Conservation (phyloP, 2,888 invertebrate genomes). For the Colostygia pectinataria region DNA sequence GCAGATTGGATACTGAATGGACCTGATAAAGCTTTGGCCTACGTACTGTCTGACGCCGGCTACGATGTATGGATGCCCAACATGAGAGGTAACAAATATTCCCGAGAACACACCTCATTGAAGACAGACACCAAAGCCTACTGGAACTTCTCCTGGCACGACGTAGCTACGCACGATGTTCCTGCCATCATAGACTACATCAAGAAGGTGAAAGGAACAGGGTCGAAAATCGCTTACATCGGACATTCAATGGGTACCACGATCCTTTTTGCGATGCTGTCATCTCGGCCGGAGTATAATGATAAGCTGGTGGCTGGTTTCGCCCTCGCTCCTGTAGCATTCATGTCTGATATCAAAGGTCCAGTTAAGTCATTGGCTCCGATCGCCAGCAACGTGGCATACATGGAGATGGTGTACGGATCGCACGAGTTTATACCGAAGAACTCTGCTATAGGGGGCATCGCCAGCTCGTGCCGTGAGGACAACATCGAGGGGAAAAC, state of each 20-base stretch:
- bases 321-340: slow-evolving; percentile 87
- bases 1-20: slow-evolving; percentile 90
- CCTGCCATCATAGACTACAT: slow-evolving; percentile 91
- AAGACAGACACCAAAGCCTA: slow-evolving; percentile 83
- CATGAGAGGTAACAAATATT: slow-evolving; percentile 90
- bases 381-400: slow-evolving; percentile 81
- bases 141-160: slow-evolving; percentile 93
- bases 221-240: slow-evolving; percentile 84
- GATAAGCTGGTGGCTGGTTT: slow-evolving; percentile 85
- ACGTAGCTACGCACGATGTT: slow-evolving; percentile 93
- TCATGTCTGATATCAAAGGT: slow-evolving; percentile 84
- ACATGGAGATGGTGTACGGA: slow-evolving; percentile 85
- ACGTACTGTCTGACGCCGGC: slow-evolving; percentile 86
- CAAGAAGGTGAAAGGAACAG: slow-evolving; percentile 52
- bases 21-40: slow-evolving; percentile 85
- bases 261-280: slow-evolving; percentile 87
- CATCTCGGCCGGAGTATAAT: slow-evolving; percentile 86
- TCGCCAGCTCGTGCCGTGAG: slow-evolving; percentile 82
- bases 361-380: slow-evolving; percentile 87
- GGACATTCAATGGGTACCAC: slow-evolving; percentile 97
- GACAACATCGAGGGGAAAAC: slow-evolving; percentile 78
- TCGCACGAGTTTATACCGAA: slow-evolving; percentile 88
- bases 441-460: slow-evolving; percentile 78
- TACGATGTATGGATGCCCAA: slow-evolving; percentile 94
- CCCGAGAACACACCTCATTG: slow-evolving; percentile 83